Conservation (phyloP, 53 echinoderm and acorn worm genomes). For the Arbacia lixula region DNA sequence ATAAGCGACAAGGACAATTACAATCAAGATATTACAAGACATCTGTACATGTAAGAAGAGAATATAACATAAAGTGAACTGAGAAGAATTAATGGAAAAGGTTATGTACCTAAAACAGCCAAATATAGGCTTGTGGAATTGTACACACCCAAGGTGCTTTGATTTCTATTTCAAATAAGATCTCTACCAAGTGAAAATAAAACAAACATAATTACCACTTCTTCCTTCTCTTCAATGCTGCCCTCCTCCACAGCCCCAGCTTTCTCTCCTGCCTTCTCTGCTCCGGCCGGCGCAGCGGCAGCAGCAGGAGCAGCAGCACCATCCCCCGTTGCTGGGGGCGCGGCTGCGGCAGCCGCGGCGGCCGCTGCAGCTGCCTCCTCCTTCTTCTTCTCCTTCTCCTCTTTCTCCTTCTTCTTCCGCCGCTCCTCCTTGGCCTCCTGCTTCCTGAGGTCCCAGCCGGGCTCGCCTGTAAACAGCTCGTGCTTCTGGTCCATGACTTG, state of each 20-base stretch:
- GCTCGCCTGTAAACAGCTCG: slow-evolving; percentile 32
- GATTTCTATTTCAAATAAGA: too few relatives aligned
- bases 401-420: slow-evolving; percentile 42
- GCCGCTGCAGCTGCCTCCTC: slow-evolving; percentile 43
- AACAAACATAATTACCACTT: too few relatives aligned
- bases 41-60: too few relatives aligned
- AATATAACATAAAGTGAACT: too few relatives aligned
- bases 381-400: slow-evolving; percentile 45
- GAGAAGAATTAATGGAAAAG: too few relatives aligned
- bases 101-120: too few relatives aligned
- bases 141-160: too few relatives aligned
- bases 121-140: too few relatives aligned
- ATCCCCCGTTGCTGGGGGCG: too few relatives aligned
- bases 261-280: slow-evolving; percentile 7
- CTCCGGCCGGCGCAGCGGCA: slow-evolving; percentile 19
- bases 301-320: slow-evolving; percentile 42
- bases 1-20: too few relatives aligned
- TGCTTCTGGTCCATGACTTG: slow-evolving; percentile 64
- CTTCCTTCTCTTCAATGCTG: slow-evolving; percentile 52
- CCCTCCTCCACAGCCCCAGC: slow-evolving; percentile 42
- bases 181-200: too few relatives aligned
- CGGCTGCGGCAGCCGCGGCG: slow-evolving; percentile 7
- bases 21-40: too few relatives aligned
- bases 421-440: slow-evolving; percentile 51
- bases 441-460: slow-evolving; percentile 50